Evolutionary conservation across 2,888 invertebrate genomes (phyloP).

Genomic region (Agonum fuliginosum): DNA sequence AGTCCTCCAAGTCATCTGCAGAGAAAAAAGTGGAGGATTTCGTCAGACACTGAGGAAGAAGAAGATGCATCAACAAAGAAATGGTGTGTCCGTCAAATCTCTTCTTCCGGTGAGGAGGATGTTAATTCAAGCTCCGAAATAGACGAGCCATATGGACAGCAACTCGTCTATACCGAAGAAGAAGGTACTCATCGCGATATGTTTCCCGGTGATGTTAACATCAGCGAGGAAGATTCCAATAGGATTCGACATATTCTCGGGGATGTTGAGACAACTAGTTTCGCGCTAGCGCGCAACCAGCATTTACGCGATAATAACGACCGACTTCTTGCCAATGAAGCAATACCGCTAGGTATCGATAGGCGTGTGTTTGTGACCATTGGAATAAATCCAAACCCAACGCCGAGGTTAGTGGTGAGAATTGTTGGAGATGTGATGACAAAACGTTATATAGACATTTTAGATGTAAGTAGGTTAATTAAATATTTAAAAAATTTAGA

Average conservation of each 20-base stretch:
- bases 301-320: neutral
- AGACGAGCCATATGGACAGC: neutral
- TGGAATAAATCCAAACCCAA: neutral
- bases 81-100: too few relatives aligned
- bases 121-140: too few relatives aligned
- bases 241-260: neutral
- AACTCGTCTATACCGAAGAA: neutral
- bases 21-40: too few relatives aligned
- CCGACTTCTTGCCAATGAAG: neutral
- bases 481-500: neutral
- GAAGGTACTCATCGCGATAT: neutral
- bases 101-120: too few relatives aligned
- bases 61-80: too few relatives aligned
- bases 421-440: neutral
- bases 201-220: neutral
- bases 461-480: neutral
- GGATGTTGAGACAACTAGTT: neutral
- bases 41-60: too few relatives aligned
- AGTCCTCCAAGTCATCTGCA: too few relatives aligned
- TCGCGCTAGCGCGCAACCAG: neutral
- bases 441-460: neutral
- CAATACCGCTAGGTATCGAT: neutral
- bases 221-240: neutral
- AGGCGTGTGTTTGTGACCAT: neutral
- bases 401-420: neutral